These are phyloP conservation scores for Pseudomyrmex flavicornis DNA, from an alignment of 1,140 invertebrate genomes.

Conservation along the genomic window DNA sequence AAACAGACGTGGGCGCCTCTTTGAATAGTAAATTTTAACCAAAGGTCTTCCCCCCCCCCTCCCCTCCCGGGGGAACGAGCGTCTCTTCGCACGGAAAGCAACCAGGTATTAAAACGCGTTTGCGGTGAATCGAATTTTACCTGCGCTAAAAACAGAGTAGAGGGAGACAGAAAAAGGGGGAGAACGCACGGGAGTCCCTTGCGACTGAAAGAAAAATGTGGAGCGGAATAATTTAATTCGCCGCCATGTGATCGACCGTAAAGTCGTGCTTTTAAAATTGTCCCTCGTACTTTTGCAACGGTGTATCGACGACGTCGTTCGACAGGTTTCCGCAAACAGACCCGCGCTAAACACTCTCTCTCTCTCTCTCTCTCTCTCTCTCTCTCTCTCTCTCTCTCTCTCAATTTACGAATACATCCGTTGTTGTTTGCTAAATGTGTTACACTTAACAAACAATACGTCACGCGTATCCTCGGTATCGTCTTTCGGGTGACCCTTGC, in stretches of 20 bases:
- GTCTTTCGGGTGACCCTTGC: neutral
- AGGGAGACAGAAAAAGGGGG: neutral
- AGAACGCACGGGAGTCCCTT: neutral
- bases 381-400: too few relatives aligned
- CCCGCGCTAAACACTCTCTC: conserved; percentile 4
- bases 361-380: too few relatives aligned
- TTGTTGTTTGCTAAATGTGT: conserved; percentile 33
- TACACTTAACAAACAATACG: neutral
- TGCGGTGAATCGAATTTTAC: conserved; percentile 24
- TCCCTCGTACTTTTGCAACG: conserved; percentile 35
- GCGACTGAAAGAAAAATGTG: conserved; percentile 55
- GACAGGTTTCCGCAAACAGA: neutral
- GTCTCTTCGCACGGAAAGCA: conserved; percentile 13
- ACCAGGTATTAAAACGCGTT: conserved; percentile 50
- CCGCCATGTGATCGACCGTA: conserved; percentile 53
- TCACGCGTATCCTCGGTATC: neutral
- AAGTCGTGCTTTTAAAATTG: conserved; percentile 58
- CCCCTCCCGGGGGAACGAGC: neutral
- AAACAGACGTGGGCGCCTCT: neutral
- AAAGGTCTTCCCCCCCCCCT: neutral
- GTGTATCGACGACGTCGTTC: conserved; percentile 22
- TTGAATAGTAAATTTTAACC: conserved; percentile 37
- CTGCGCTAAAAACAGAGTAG: conserved; percentile 15
- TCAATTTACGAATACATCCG: neutral
- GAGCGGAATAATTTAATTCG: conserved; percentile 57